Base-by-base conservation (phyloP, 2,797 vertebrate species). In the Sebastes cheni region DNA sequence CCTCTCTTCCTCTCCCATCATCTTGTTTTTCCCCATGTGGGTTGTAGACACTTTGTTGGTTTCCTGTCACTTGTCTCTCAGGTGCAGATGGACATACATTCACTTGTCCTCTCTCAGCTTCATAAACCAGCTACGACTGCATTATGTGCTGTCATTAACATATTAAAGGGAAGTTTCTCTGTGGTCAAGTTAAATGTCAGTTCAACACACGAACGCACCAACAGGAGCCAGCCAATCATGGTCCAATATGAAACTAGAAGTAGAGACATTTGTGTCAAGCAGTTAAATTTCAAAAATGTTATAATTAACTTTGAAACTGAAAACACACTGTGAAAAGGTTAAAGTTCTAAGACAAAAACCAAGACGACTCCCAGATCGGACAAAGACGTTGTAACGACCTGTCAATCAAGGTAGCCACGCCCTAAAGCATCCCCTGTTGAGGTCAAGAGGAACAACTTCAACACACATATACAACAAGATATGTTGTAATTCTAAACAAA, bases 31-130 rank as follows among this genome's bases (percentile, higher is more conserved):
- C 55, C 75, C 81, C 84, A 52, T 8, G 74, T 79, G 90, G 58
- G 25, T 67, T 81, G 72, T 7, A 54, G 67, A 81, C 60, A 62
- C 54, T 34, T 73, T 77, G 54, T 50, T 27, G 32, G 76, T 74
- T 89, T 90, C 83, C 84, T 85, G 82, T 71, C 58, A 67, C 72
- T 82, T 87, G 56, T 76, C 54, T 42, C 42, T 61, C 25, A 42
- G 22, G 65, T 18, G 13, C 36, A 36, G 13, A 36, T 16, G 23
- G 13, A 67, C 3, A 14, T 11, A 18, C 2, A 29, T 52, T 27
- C 6, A n/a, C 11, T 20, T 0, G 59, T 23, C 11, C 10, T 61
- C 30, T 64, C 30, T 60, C 22, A 46, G 4, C 6, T 30, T 10
- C 30, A 55, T 16, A 22, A 30, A 55, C 22, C 10, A 66, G 58